phyloP scores from a whole-genome alignment of 1,140 invertebrate species.

The Charaxes varanes region DNA sequence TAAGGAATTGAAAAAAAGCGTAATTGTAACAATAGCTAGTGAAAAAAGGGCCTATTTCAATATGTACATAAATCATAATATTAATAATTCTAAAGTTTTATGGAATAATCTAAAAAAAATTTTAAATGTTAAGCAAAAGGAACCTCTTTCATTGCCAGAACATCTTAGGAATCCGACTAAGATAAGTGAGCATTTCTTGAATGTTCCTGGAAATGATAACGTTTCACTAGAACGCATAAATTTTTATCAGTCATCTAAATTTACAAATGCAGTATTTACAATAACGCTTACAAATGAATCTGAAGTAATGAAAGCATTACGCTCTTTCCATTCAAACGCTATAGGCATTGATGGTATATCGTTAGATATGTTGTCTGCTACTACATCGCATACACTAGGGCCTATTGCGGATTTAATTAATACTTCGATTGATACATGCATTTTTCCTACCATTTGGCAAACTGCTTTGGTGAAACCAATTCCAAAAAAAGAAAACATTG shows the following conservation, averaged over 20 bases:
- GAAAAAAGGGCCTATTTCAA: conserved; percentile 8
- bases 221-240: neutral
- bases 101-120: conserved; percentile 12
- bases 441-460: conserved; percentile 9
- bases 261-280: neutral
- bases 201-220: conserved; percentile 3
- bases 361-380: neutral
- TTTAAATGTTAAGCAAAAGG: conserved; percentile 6
- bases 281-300: neutral
- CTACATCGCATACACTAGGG: neutral
- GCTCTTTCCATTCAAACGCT: neutral
- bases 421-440: neutral
- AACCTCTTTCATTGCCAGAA: conserved; percentile 1
- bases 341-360: neutral
- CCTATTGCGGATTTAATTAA: neutral
- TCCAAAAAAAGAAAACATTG: too few relatives aligned
- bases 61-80: conserved; percentile 4
- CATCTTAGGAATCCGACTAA: neutral
- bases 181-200: conserved; percentile 4
- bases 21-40: conserved; percentile 1
- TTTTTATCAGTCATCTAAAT: neutral
- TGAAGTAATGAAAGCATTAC: neutral
- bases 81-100: neutral
- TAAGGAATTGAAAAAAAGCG: conserved; percentile 2
- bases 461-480: conserved; percentile 19